Evolutionary conservation across 2,113 vertebrate species (phyloP).

Genomic region (Halichoerus grypus): DNA sequence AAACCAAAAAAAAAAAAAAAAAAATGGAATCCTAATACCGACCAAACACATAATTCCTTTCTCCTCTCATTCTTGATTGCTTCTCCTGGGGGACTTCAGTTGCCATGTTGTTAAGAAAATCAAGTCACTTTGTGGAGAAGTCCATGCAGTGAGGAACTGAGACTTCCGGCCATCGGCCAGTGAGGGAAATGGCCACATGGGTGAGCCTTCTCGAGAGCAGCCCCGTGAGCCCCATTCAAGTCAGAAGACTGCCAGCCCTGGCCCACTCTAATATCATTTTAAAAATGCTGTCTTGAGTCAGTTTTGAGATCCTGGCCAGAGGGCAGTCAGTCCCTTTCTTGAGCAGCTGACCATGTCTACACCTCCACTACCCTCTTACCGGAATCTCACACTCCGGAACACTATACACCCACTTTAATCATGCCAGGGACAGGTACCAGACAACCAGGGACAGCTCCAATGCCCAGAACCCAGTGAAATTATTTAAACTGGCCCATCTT

Average conservation of each 20-base stretch:
- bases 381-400: fast-evolving
- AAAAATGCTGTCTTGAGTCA: not conserved
- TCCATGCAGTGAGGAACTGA: not conserved
- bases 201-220: not conserved
- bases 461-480: not conserved
- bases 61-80: not conserved
- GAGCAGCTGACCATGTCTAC: not conserved
- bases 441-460: not conserved
- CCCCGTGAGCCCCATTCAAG: not conserved
- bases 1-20: not conserved
- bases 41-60: not conserved
- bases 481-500: not conserved
- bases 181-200: fast-evolving
- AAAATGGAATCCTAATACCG: not conserved
- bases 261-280: not conserved
- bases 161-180: not conserved
- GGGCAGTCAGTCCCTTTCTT: not conserved
- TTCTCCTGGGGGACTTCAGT: not conserved
- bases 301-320: not conserved
- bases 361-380: not conserved
- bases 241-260: not conserved
- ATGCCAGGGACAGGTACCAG: not conserved
- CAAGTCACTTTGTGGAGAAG: not conserved
- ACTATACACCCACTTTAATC: fast-evolving
- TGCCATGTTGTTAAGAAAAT: not conserved